Evolutionary conservation across 2,113 vertebrate genomes (phyloP).

Genomic region (Hucho hucho): DNA sequence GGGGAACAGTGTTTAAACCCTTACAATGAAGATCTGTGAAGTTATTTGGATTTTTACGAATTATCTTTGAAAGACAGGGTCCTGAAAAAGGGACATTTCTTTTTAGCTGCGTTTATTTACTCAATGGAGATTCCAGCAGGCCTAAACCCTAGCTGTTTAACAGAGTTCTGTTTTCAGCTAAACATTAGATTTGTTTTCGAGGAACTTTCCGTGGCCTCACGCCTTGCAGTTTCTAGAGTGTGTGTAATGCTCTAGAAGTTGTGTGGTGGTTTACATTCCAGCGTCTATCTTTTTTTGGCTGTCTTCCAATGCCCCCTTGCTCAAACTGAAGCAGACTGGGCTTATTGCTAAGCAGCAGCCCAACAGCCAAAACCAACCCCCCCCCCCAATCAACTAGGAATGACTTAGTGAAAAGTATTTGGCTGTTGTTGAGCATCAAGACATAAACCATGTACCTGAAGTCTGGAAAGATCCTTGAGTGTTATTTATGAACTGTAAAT

Average conservation of each 20-base stretch:
- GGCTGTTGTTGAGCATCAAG: background rate
- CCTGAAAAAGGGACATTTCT: no score
- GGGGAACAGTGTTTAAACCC: no score
- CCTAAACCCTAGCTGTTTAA: background rate
- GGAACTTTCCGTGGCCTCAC: background rate
- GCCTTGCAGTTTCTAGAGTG: background rate
- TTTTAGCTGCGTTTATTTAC: no score
- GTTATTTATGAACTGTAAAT: background rate
- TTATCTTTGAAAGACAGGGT: no score
- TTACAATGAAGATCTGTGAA: no score
- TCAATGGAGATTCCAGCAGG: background rate
- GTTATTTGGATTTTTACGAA: no score
- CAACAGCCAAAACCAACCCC: background rate
- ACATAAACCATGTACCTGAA: background rate
- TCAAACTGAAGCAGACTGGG: constrained; percentile 7
- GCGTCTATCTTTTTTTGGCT: constrained; percentile 7
- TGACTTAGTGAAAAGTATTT: background rate
- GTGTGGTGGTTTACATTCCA: background rate
- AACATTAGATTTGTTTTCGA: constrained; percentile 1
- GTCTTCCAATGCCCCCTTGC: background rate
- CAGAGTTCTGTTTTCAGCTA: background rate
- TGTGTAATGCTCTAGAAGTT: constrained; percentile 10
- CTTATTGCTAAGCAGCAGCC: background rate
- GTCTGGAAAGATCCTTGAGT: background rate
- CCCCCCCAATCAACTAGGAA: constrained; percentile 4